phyloP scores from a whole-genome alignment of 2,888 invertebrate genomes.

The Amphipoea oculea region DNA sequence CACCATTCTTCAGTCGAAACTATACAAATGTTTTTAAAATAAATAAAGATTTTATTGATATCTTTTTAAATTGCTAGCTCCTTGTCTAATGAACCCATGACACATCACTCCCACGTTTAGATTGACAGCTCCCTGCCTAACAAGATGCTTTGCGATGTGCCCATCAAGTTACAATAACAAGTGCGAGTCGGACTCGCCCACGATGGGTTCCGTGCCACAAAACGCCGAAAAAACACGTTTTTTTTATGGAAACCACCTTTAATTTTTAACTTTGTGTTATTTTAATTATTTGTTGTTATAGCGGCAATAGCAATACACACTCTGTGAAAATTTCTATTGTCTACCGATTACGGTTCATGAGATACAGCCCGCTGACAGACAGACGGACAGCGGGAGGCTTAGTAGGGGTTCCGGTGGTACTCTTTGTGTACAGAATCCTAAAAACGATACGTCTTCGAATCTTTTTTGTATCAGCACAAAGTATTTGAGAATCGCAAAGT shows the following conservation, averaged over 20 bases:
- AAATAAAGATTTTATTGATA: constrained; percentile 1
- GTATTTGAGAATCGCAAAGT: neutral
- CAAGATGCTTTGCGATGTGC: constrained; percentile 12
- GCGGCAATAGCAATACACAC: no score
- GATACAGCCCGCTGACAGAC: no score
- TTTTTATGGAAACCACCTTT: no score
- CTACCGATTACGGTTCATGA: no score
- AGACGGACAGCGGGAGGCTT: no score
- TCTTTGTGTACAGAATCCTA: no score
- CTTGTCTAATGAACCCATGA: constrained; percentile 28
- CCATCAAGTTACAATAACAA: neutral
- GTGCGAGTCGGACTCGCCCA: neutral
- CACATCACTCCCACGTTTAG: constrained; percentile 26
- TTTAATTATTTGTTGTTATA: no score
- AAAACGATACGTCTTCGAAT: neutral
- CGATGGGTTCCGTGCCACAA: neutral
- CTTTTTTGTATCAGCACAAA: neutral
- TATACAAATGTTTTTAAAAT: constrained; percentile 2
- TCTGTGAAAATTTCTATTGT: no score
- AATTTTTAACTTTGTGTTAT: no score
- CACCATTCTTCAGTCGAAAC: constrained; percentile 13
- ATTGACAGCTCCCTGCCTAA: constrained; percentile 19
- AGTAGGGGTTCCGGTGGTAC: no score
- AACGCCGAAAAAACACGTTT: neutral
- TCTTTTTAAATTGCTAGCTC: constrained; percentile 10